Percentiles rank a stretch among this genome's conserved stretches.
These are phyloP conservation scores for Nerophis lumbriciformis DNA, from an alignment of 2,113 vertebrate species.

Conservation along the genomic window DNA sequence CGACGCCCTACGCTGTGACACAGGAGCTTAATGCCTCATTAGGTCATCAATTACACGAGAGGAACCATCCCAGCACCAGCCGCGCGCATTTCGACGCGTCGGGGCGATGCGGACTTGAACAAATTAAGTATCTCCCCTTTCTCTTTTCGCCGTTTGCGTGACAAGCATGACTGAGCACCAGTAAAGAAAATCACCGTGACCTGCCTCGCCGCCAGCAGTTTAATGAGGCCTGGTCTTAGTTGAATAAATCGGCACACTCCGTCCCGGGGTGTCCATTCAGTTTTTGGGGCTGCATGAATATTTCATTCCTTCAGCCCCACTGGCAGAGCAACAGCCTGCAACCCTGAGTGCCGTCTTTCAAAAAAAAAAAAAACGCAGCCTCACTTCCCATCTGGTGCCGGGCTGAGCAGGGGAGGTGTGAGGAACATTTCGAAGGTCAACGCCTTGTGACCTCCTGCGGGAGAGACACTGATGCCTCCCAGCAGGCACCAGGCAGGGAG, in stretches of 20 bases:
- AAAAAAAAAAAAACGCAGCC: slow-evolving; percentile 47
- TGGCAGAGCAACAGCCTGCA: slow-evolving; percentile 77
- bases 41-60: slow-evolving; percentile 50
- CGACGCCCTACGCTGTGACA: slow-evolving; percentile 31
- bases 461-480: slow-evolving; percentile 40
- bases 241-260: slow-evolving; percentile 76
- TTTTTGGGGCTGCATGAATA: slow-evolving; percentile 68
- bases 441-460: slow-evolving; percentile 47
- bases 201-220: slow-evolving; percentile 70
- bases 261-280: slow-evolving; percentile 72
- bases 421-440: slow-evolving; percentile 73
- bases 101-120: slow-evolving; percentile 18
- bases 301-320: slow-evolving; percentile 74
- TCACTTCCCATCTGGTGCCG: slow-evolving; percentile 77
- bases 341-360: slow-evolving; percentile 60
- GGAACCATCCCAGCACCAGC: slow-evolving; percentile 16
- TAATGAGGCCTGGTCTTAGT: slow-evolving; percentile 70
- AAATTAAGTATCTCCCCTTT: slow-evolving; percentile 13
- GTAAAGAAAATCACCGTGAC: slow-evolving; percentile 73
- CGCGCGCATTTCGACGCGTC: slow-evolving; percentile 7
- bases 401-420: slow-evolving; percentile 66
- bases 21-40: slow-evolving; percentile 63
- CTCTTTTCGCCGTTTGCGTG: slow-evolving; percentile 15
- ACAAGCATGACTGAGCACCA: slow-evolving; percentile 47
- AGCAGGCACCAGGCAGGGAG: slow-evolving; percentile 6